Evolutionary conservation across 2,113 vertebrate species (phyloP).

Genomic region (Thomomys bottae): DNA sequence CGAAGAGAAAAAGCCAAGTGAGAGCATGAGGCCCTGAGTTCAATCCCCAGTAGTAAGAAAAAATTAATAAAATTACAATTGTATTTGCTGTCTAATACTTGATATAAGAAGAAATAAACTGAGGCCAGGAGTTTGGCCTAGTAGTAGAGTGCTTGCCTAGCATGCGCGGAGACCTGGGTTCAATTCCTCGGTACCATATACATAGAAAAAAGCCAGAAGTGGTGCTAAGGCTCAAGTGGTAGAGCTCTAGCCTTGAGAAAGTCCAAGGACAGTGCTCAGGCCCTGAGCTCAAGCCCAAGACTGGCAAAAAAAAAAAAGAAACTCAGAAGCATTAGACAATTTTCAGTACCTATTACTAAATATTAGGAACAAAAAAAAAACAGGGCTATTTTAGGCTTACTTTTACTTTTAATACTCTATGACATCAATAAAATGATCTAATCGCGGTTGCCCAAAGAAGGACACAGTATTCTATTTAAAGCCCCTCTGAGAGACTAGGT

Average conservation of each 20-base stretch:
- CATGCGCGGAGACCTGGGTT: too few species aligned
- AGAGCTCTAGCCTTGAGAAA: too few species aligned
- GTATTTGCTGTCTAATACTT: not conserved
- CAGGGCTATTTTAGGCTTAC: not conserved
- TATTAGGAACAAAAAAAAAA: not conserved
- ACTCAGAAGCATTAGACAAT: not conserved
- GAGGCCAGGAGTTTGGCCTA: too few species aligned
- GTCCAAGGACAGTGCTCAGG: too few species aligned
- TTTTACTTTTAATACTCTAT: not conserved
- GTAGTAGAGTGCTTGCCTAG: too few species aligned
- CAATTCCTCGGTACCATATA: too few species aligned
- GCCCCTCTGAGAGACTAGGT: not conserved
- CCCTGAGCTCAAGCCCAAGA: too few species aligned
- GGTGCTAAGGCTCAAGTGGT: too few species aligned
- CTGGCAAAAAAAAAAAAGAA: not conserved
- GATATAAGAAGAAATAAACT: not conserved
- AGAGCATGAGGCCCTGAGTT: too few species aligned
- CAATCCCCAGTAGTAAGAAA: too few species aligned
- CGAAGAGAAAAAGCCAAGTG: too few species aligned
- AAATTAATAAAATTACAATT: not conserved
- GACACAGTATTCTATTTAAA: not conserved
- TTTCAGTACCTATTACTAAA: not conserved
- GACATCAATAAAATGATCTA: not conserved
- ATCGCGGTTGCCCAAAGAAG: not conserved
- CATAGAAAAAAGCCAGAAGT: too few species aligned